Base-by-base conservation (phyloP, 2,113 vertebrate genomes). In the Perccottus glenii region DNA sequence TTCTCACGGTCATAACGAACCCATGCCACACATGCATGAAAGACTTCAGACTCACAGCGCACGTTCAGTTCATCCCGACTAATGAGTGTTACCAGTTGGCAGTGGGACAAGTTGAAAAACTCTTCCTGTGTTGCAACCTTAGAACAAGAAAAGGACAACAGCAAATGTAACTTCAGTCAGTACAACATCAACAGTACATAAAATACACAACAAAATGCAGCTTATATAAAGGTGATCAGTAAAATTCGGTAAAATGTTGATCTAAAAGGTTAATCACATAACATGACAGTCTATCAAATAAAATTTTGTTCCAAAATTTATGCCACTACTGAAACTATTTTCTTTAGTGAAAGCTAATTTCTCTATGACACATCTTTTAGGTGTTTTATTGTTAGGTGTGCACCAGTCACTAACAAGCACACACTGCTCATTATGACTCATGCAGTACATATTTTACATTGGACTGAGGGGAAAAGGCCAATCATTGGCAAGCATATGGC, bases 41-140 rank as follows among this genome's bases (percentile, higher is more conserved):
- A 99, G 44, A 98, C 97, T 70, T 98, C 96, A 0, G 96, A 98
- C 87, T 99, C 96, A 11, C 96, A 97, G 75, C 95, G 96, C 40
- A 99, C 97, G 5, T 98, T 99, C 65, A 99, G 93, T 83, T 98
- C 96, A 1, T 98, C 97, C 0, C 96, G 94, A 86, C 96, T 96
- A 81, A 98, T 93, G 57, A 98, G 94, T 0, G 93, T 94, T 65
- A 93, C 96, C 82, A 99, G 93, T 83, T 99, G 96, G 89, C 97
- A 99, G 64, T 96, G 96, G 0, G 96, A 93, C 3, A 99, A 87
- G 77, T 95, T 95, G 77, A 98, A 96, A 86, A 99, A 98, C 42
- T 98, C 96, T 61, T 98, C 96, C 49, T 98, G 96, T 11, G 95
- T 96, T 2, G 95, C 94, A 1, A 98, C 94, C 97, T 96, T 70